A percentile compares a stretch with the other conserved stretches of the same genome.
phyloP scores from a whole-genome alignment of 1,140 invertebrate genomes.

The Ips typographus region DNA sequence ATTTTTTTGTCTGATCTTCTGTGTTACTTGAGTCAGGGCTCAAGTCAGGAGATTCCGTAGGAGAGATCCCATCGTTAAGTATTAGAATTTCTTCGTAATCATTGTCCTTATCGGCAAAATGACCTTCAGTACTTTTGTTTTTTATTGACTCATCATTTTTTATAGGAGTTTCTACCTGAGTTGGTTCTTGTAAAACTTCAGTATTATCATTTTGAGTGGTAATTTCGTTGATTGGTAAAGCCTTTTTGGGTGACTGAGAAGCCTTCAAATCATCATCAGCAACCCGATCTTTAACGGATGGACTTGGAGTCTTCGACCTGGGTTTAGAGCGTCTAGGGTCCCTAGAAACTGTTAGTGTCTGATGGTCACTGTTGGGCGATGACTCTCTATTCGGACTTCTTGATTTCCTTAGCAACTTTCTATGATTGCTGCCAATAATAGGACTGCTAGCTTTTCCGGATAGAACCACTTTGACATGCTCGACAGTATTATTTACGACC shows the following conservation, averaged over 20 bases:
- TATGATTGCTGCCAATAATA: neutral
- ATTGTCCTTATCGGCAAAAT: too few relatives aligned
- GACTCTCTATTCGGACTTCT: conserved; percentile 11
- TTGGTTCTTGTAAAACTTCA: too few relatives aligned
- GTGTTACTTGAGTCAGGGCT: neutral
- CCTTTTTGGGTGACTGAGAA: too few relatives aligned
- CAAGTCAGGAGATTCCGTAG: too few relatives aligned
- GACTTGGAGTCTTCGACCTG: conserved; percentile 6
- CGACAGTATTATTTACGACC: neutral
- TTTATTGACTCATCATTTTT: too few relatives aligned
- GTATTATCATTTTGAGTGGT: neutral
- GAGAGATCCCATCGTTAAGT: too few relatives aligned
- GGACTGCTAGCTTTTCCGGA: conserved; percentile 23
- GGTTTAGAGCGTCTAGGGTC: neutral
- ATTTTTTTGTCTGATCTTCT: neutral
- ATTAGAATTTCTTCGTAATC: too few relatives aligned
- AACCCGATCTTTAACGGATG: neutral
- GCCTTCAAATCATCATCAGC: too few relatives aligned
- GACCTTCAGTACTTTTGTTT: too few relatives aligned
- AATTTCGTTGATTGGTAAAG: neutral
- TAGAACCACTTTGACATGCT: conserved; percentile 5
- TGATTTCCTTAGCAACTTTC: conserved; percentile 18
- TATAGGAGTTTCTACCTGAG: too few relatives aligned
- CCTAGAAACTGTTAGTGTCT: neutral
- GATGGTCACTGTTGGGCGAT: too few relatives aligned